Evolutionary conservation across 2,113 vertebrate genomes (phyloP).

Genomic region (Eudyptes chrysolophus): DNA sequence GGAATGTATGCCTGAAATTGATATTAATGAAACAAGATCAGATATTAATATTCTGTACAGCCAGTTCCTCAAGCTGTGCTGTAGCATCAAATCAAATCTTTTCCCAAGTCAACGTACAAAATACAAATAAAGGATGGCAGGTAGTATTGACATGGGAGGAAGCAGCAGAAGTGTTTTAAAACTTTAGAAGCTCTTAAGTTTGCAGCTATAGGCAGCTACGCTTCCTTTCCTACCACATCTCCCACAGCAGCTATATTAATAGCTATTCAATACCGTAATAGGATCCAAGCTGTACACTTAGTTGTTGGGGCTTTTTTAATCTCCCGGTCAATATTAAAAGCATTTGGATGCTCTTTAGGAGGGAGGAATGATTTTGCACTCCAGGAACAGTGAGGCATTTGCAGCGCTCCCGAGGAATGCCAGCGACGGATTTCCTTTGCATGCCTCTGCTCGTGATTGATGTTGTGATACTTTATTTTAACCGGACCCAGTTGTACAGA

Average conservation of each 20-base stretch:
- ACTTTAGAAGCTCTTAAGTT: neutral
- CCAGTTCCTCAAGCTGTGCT: constrained; percentile 23
- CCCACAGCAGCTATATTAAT: neutral
- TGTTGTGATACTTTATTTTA: neutral
- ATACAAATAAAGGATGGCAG: constrained; percentile 6
- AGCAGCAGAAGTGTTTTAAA: neutral
- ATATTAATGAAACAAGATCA: constrained; percentile 52
- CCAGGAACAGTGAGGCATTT: neutral
- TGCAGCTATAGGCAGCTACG: neutral
- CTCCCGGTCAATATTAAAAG: constrained; percentile 49
- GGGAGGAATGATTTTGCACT: constrained; percentile 2
- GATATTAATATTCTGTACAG: constrained; percentile 47
- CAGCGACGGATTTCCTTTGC: neutral
- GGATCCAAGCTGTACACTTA: neutral
- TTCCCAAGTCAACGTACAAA: neutral
- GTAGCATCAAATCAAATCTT: constrained; percentile 25
- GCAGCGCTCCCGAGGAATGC: neutral
- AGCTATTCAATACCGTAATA: constrained; percentile 34
- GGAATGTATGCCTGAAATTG: constrained; percentile 45
- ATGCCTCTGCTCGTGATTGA: neutral
- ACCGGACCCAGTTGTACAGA: neutral
- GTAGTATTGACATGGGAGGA: neutral
- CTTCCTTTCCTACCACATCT: neutral
- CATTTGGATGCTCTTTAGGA: constrained; percentile 26
- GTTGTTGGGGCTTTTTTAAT: constrained; percentile 9